Evolutionary conservation across 2,797 vertebrate species (phyloP).

Genomic region (Schizopygopsis malacanthus): DNA sequence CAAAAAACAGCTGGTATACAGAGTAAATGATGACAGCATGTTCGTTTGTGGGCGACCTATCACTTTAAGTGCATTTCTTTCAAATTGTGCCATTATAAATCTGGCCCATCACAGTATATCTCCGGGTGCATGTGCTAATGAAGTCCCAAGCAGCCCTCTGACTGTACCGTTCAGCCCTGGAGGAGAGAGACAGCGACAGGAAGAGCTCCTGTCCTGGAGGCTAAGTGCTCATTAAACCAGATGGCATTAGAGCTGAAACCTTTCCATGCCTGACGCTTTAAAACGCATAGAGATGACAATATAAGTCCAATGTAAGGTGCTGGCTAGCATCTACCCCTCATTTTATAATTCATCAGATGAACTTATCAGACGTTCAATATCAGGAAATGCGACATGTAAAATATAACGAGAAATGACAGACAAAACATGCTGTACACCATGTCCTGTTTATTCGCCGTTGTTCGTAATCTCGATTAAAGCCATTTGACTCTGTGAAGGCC

Average conservation of each 20-base stretch:
- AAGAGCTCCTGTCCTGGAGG: constrained; percentile 68
- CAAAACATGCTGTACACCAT: background rate
- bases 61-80: constrained; percentile 20
- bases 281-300: constrained; percentile 48
- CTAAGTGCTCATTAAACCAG: constrained; percentile 61
- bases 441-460: constrained; percentile 3
- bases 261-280: constrained; percentile 70
- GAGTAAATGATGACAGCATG: constrained; percentile 11
- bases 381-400: constrained; percentile 47
- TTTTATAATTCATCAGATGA: constrained; percentile 33
- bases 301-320: constrained; percentile 63
- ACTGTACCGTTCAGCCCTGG: constrained; percentile 34
- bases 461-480: constrained; percentile 19
- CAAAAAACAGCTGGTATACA: background rate
- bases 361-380: constrained; percentile 40
- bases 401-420: constrained; percentile 11
- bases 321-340: constrained; percentile 48
- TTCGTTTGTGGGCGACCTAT: constrained; percentile 4
- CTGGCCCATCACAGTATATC: constrained; percentile 20
- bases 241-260: constrained; percentile 61
- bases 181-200: constrained; percentile 51
- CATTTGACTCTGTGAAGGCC: background rate
- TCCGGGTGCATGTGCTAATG: constrained; percentile 21
- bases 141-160: constrained; percentile 29
- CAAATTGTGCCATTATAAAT: constrained; percentile 24